Conservation (phyloP, 2,113 vertebrate genomes). For the cat (Felis catus) region DNA sequence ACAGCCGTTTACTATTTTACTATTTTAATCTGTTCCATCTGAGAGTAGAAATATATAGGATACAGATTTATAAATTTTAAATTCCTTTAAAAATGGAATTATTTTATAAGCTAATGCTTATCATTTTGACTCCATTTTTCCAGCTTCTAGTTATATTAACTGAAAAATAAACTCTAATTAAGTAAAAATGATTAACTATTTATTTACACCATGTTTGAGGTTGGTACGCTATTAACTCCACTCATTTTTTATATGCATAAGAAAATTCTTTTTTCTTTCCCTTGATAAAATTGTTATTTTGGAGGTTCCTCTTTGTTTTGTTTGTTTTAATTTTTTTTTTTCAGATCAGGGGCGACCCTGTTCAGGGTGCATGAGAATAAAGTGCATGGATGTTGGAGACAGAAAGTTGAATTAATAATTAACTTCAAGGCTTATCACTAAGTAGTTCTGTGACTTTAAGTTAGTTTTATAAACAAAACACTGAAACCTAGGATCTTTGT, state of each 20-base stretch:
- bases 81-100: neutral
- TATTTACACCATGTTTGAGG: neutral
- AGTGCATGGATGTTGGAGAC: accelerated
- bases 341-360: neutral
- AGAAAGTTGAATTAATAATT: neutral
- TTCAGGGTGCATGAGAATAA: neutral
- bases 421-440: neutral
- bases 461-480: neutral
- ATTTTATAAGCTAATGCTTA: neutral
- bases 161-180: neutral
- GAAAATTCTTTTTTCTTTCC: neutral
- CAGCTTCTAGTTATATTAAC: neutral
- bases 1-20: neutral
- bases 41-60: neutral
- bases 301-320: neutral
- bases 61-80: neutral
- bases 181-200: neutral
- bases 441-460: neutral
- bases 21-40: neutral
- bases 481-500: neutral
- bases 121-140: neutral
- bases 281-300: neutral
- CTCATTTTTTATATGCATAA: neutral
- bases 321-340: neutral
- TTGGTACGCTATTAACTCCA: neutral